Conservation (phyloP, 2,888 invertebrate genomes). For the Pharmacophagus antenor region DNA sequence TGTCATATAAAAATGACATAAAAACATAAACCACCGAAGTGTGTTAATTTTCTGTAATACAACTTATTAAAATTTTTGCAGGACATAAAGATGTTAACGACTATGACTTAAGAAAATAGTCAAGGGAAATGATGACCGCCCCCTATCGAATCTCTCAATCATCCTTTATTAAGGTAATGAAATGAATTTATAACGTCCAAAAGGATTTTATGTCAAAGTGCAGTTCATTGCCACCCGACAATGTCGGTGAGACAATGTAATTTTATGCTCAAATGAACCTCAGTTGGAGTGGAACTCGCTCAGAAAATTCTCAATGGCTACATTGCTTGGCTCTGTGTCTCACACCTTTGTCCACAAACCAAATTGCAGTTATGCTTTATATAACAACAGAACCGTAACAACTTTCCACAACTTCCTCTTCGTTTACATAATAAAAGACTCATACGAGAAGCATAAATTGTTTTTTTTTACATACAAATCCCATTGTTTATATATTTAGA, state of each 20-base stretch:
- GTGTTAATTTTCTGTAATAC: background rate
- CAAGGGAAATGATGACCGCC: constrained; percentile 64
- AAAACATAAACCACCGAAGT: background rate
- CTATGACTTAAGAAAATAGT: constrained; percentile 59
- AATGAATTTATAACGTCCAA: constrained; percentile 76
- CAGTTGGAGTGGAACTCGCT: constrained; percentile 73
- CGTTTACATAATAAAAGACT: constrained; percentile 32
- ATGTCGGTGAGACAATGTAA: constrained; percentile 77
- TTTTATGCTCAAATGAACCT: constrained; percentile 79
- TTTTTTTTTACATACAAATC: background rate
- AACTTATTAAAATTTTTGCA: constrained; percentile 33
- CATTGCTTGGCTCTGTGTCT: constrained; percentile 62
- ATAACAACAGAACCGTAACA: constrained; percentile 70
- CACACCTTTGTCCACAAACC: constrained; percentile 66
- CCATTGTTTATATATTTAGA: background rate
- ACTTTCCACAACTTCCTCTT: constrained; percentile 56
- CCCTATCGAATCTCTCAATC: constrained; percentile 70
- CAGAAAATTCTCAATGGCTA: constrained; percentile 76
- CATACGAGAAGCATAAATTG: constrained; percentile 4
- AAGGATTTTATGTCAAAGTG: constrained; percentile 80
- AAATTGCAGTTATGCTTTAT: constrained; percentile 76
- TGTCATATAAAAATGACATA: no score
- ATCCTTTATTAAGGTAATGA: constrained; percentile 77
- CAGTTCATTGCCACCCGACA: constrained; percentile 79
- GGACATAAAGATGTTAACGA: constrained; percentile 58